phyloP scores from a whole-genome alignment of 2,888 invertebrate species.

The Parascotia fuliginaria region DNA sequence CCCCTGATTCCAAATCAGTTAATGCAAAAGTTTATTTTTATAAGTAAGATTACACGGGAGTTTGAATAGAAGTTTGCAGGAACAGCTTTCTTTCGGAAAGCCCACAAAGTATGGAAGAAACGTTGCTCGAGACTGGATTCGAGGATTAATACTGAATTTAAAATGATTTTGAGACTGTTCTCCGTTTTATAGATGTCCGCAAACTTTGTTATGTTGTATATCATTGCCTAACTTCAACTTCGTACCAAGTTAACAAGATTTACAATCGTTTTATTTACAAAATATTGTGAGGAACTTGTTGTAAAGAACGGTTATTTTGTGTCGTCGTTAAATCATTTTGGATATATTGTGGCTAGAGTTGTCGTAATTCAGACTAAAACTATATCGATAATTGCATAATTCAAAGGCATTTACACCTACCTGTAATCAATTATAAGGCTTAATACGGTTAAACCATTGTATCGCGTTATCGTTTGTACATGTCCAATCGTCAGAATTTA shows the following conservation, averaged over 20 bases:
- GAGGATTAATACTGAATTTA: slow-evolving; percentile 82
- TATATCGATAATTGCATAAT: neutral
- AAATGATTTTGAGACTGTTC: slow-evolving; percentile 75
- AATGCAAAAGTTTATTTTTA: slow-evolving; percentile 87
- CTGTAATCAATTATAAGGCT: slow-evolving; percentile 59
- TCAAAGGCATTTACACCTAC: slow-evolving; percentile 16
- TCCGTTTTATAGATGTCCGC: slow-evolving; percentile 64
- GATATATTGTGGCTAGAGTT: neutral
- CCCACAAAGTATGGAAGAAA: slow-evolving; percentile 78
- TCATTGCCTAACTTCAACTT: slow-evolving; percentile 60
- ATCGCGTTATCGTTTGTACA: slow-evolving; percentile 66
- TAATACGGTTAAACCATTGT: slow-evolving; percentile 66
- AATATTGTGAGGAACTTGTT: slow-evolving; percentile 24
- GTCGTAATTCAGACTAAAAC: neutral
- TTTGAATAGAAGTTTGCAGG: slow-evolving; percentile 76
- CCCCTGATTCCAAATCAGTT: slow-evolving; percentile 84
- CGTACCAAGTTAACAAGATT: slow-evolving; percentile 52
- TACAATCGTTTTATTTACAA: slow-evolving; percentile 45
- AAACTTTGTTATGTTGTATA: slow-evolving; percentile 66
- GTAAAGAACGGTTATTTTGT: slow-evolving; percentile 7
- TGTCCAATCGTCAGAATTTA: slow-evolving; percentile 77
- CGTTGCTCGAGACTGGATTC: slow-evolving; percentile 70
- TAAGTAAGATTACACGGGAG: slow-evolving; percentile 86
- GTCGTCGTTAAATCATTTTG: neutral
- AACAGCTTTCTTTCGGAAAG: slow-evolving; percentile 81